Percentiles rank a stretch among this genome's conserved stretches.
Conservation (phyloP, 2,113 vertebrate species). For the Bos taurus region ARS-UCD2.0 NC_037331.1:56437501-56438000, state of each 20-base stretch:
- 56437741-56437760: background rate
- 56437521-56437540: background rate
- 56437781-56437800: background rate
- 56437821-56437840: background rate
- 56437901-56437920: no score
- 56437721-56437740: no score
- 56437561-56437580: background rate
- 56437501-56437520: background rate
- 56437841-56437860: background rate
- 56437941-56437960: background rate
- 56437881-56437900: background rate
- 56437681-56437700: background rate
- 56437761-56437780: background rate
- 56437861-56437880: background rate
- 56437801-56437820: background rate
- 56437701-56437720: no score
- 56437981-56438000: background rate
- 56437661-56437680: background rate
- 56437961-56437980: background rate
- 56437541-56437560: slow-evolving; percentile 6
- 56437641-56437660: background rate
- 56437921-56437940: background rate
- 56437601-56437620: background rate
- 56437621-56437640: background rate
- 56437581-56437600: background rate